Evolutionary conservation across 2,113 vertebrate species (phyloP).

Genomic region (Puffinus mauretanicus): DNA sequence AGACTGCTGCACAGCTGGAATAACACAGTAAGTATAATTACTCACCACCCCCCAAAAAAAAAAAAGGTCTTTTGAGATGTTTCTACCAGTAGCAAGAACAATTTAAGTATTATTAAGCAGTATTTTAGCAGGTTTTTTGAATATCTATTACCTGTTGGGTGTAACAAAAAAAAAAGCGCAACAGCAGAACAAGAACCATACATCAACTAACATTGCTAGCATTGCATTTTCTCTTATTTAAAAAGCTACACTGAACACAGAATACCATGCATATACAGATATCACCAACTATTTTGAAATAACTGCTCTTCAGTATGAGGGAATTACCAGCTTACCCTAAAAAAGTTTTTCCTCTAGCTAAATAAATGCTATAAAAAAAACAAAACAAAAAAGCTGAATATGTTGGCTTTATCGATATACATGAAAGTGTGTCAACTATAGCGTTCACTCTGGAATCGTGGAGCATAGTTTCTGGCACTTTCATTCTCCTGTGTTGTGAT

Average conservation of each 20-base stretch:
- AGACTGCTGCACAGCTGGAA: slow-evolving; percentile 35
- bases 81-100: background rate
- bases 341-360: background rate
- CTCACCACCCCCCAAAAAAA: background rate
- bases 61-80: background rate
- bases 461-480: slow-evolving; percentile 60
- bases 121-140: slow-evolving; percentile 13
- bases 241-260: slow-evolving; percentile 21
- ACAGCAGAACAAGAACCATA: background rate
- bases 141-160: background rate
- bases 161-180: background rate
- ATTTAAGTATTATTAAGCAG: background rate
- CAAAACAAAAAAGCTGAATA: background rate
- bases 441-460: slow-evolving; percentile 72
- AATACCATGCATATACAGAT: slow-evolving; percentile 57
- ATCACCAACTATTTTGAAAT: background rate
- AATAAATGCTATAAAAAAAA: background rate
- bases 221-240: background rate
- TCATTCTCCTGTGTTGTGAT: slow-evolving; percentile 92
- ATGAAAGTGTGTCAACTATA: slow-evolving; percentile 67
- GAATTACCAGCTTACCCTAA: slow-evolving; percentile 3
- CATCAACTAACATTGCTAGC: background rate
- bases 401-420: background rate
- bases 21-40: background rate
- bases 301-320: background rate